A percentile compares a stretch with the other conserved stretches of the same genome.
phyloP scores from a whole-genome alignment of 1,140 invertebrate species.

The Pararge aegeria region DNA sequence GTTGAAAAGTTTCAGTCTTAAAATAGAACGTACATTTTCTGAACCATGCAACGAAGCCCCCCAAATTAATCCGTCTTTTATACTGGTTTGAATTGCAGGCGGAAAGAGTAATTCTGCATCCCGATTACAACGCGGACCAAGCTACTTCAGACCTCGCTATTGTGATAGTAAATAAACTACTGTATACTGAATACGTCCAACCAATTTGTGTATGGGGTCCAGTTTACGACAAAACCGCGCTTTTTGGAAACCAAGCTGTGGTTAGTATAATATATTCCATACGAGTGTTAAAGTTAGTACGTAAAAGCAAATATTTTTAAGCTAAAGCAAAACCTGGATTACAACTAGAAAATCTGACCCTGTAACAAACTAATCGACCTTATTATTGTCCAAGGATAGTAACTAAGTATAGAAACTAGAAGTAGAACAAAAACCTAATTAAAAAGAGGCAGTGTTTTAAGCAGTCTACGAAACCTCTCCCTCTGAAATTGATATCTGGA shows the following conservation, averaged over 20 bases:
- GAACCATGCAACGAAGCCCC: neutral
- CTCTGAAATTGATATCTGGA: too few relatives aligned
- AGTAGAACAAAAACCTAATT: too few relatives aligned
- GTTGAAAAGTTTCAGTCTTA: neutral
- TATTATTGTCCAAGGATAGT: too few relatives aligned
- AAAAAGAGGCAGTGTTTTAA: too few relatives aligned
- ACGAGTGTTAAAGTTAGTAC: neutral
- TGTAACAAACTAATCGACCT: too few relatives aligned
- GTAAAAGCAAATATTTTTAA: neutral
- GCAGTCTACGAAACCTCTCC: too few relatives aligned
- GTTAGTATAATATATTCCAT: constrained; percentile 42
- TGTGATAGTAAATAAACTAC: constrained; percentile 56
- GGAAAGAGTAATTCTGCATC: constrained; percentile 61
- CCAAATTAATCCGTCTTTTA: constrained; percentile 25
- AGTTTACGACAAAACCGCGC: constrained; percentile 50
- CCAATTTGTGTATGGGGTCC: constrained; percentile 74
- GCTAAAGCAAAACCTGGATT: too few relatives aligned
- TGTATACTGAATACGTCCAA: constrained; percentile 65
- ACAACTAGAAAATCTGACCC: too few relatives aligned
- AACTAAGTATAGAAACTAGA: too few relatives aligned
- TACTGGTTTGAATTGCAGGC: constrained; percentile 50
- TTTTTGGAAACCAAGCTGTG: constrained; percentile 55
- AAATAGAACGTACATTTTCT: neutral
- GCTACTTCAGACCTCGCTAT: constrained; percentile 67
- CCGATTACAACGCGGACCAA: constrained; percentile 42